Percentiles rank a stretch among this genome's conserved stretches.
Evolutionary conservation across 2,888 invertebrate species (phyloP).

Genomic region (Ditula angustiorana): DNA sequence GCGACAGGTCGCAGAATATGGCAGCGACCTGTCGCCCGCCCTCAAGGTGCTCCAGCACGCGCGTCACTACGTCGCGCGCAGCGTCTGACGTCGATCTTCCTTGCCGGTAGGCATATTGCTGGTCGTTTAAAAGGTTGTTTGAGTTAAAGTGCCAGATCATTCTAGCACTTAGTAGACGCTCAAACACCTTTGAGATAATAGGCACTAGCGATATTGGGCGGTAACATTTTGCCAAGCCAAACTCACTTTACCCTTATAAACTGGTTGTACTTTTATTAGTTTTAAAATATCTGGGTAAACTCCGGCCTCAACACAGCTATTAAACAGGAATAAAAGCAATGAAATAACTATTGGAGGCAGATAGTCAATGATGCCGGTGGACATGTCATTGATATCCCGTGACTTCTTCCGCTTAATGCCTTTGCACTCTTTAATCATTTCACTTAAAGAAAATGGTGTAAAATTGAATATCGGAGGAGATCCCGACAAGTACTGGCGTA

Average conservation of each 20-base stretch:
- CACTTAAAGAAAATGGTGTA: neutral
- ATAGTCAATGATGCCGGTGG: neutral
- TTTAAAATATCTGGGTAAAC: neutral
- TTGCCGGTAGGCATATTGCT: neutral
- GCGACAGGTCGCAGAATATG: conserved; percentile 1
- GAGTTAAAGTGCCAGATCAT: neutral
- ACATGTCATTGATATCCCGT: neutral
- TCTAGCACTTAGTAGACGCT: neutral
- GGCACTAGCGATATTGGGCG: too few species aligned
- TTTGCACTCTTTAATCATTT: neutral
- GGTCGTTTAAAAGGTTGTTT: neutral
- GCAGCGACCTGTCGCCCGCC: neutral
- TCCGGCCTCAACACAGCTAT: neutral
- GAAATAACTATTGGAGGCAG: neutral
- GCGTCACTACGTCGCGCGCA: neutral
- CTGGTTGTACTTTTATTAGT: neutral
- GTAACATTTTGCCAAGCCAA: neutral
- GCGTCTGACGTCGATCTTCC: conserved; percentile 1
- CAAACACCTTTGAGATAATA: conserved; percentile 8
- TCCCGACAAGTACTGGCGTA: neutral
- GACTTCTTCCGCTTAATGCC: neutral
- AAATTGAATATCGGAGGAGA: neutral
- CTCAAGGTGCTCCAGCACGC: neutral
- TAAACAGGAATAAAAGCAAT: neutral
- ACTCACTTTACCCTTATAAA: neutral